Evolutionary conservation across 1,140 invertebrate genomes (phyloP), one percentile per base, ranked within the genome.

Genomic region (Pogonognathellus flavescens): DNA sequence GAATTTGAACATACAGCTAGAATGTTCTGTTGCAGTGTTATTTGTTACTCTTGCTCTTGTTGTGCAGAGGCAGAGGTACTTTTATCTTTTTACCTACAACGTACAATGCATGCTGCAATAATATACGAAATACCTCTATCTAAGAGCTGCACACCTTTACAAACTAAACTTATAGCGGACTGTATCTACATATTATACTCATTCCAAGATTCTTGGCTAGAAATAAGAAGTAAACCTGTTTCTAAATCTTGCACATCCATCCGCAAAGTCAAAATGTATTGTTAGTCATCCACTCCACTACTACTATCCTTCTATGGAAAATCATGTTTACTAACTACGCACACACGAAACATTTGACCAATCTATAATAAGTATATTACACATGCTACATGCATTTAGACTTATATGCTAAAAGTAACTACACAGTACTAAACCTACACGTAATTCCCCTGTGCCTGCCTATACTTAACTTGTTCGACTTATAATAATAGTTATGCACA

Each of bases 171-270:
- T 41, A 41, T 41, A 41, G 1, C 6, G 6, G 1, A 41, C 31
- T 41, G 31, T 41, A 41, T 41, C 31, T 41, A 41, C 31, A n/a
- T 57, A 57, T 14, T n/a, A 57, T 57, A 3, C 53, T 57, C n/a
- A 57, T 57, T 57, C 53, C 53, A 57, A 13, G 41, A n/a, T 50
- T 18, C 11, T 76, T 76, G 70, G 70, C 70, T 50, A 76, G 16
- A 76, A 76, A 76, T 76, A 76, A 25, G 31, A 76, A 76, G 70
- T 50, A 76, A 76, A 76, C 70, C 70, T 76, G 70, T 76, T 76
- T 76, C 31, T 8, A 31, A 66, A 10, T 66, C 70, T 50, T 49
- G 31, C 70, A 76, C 70, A 25, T 76, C 70, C 70, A 76, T 76
- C 70, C 66, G 66, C 31, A 70, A 70, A 70, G 66, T 70, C 14